Evolutionary conservation across 2,113 vertebrate genomes (phyloP).

Genomic region (Oreamnos americanus): DNA sequence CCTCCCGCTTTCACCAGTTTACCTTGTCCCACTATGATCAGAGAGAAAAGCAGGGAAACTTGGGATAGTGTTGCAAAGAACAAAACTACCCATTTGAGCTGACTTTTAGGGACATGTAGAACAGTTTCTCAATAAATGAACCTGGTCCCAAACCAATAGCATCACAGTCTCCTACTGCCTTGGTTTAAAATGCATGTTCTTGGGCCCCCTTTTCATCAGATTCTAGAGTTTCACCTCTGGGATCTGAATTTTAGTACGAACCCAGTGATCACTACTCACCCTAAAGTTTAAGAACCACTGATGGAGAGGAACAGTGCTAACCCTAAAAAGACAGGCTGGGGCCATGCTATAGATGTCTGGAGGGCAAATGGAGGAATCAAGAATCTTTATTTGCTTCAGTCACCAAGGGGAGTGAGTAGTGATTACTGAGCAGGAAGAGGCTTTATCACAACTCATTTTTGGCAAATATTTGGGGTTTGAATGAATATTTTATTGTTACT

Average conservation of each 20-base stretch:
- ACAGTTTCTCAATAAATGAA: neutral
- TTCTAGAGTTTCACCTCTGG: neutral
- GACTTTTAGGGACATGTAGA: neutral
- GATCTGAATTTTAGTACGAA: neutral
- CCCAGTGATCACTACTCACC: neutral
- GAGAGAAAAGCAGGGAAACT: neutral
- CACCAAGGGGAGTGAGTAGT: neutral
- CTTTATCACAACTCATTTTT: neutral
- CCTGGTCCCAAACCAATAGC: neutral
- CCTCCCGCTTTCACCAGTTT: neutral
- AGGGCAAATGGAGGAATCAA: neutral
- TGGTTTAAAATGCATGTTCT: neutral
- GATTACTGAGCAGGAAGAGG: neutral
- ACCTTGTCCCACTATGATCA: neutral
- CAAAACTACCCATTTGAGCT: neutral
- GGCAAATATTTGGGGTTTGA: neutral
- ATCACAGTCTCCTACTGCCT: neutral
- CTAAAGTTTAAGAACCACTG: neutral
- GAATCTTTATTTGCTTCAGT: neutral
- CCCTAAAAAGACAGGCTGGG: neutral
- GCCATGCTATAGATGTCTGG: accelerated
- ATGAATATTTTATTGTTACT: neutral
- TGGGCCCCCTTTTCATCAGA: neutral
- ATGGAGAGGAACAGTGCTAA: neutral
- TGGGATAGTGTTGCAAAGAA: neutral